Conservation (phyloP, 1,140 invertebrate genomes). For the Trichonephila clavipes region DNA sequence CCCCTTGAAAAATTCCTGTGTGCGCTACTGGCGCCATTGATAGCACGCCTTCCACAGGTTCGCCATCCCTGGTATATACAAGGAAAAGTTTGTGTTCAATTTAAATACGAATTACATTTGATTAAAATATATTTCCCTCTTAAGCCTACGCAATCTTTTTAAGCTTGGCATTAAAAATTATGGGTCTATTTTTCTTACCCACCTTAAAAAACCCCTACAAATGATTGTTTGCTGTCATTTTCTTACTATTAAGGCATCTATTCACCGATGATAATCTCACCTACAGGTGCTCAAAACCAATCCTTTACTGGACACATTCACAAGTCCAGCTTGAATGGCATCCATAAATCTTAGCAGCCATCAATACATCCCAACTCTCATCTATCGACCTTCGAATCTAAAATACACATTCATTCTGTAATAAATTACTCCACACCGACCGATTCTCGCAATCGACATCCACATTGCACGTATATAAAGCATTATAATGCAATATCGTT, state of each 20-base stretch:
- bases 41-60: too few species aligned
- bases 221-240: not conserved
- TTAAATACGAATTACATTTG: too few species aligned
- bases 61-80: too few species aligned
- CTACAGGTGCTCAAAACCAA: slow-evolving; percentile 1
- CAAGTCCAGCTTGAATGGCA: not conserved
- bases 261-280: not conserved
- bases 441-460: slow-evolving; percentile 33
- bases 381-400: slow-evolving; percentile 33
- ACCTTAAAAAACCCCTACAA: too few species aligned
- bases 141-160: too few species aligned
- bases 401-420: slow-evolving; percentile 10
- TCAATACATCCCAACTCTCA: not conserved
- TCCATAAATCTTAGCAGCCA: not conserved
- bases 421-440: slow-evolving; percentile 23
- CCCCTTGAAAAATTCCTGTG: too few species aligned
- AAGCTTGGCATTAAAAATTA: too few species aligned
- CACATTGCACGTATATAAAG: slow-evolving; percentile 9
- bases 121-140: too few species aligned
- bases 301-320: not conserved
- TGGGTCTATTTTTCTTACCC: too few species aligned
- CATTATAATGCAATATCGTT: slow-evolving; percentile 29
- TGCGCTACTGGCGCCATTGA: too few species aligned
- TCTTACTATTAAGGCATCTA: not conserved
- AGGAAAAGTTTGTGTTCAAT: too few species aligned